These are phyloP conservation scores for Phylloscopus whistleri DNA, from an alignment of 2,113 vertebrate genomes.

Conservation along the genomic window DNA sequence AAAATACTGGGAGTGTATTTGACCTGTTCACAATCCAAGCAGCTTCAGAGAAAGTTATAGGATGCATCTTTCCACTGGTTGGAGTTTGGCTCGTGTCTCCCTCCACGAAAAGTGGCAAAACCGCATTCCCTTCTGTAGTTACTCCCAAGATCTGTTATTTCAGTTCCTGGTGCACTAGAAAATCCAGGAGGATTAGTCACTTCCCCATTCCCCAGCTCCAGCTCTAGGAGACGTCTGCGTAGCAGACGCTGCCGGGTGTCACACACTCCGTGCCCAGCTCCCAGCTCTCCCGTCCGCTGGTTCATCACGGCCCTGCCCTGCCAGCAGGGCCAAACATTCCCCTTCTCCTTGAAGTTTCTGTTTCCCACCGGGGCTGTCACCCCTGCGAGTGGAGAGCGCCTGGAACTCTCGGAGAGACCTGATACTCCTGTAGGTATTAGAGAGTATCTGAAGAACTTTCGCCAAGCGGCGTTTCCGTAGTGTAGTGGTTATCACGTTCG, in stretches of 20 bases:
- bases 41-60: not conserved
- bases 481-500: slow-evolving; percentile 12
- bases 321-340: not conserved
- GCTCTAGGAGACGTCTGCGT: not conserved
- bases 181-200: not conserved
- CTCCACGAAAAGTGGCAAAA: not conserved
- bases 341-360: not conserved
- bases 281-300: not conserved
- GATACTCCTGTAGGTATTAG: not conserved
- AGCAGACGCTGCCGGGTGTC: rapidly evolving
- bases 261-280: rapidly evolving
- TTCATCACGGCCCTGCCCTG: not conserved
- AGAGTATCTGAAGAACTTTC: rapidly evolving
- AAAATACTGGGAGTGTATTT: not conserved
- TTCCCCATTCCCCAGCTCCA: not conserved
- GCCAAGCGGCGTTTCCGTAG: not conserved
- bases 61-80: rapidly evolving
- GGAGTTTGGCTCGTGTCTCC: not conserved
- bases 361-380: rapidly evolving
- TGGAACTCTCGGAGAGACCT: rapidly evolving
- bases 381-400: rapidly evolving
- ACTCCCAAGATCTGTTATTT: not conserved
- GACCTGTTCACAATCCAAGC: not conserved
- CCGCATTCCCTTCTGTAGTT: not conserved
- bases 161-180: not conserved